Base-by-base conservation (phyloP, 2,113 vertebrate genomes). In the Ia io region DNA sequence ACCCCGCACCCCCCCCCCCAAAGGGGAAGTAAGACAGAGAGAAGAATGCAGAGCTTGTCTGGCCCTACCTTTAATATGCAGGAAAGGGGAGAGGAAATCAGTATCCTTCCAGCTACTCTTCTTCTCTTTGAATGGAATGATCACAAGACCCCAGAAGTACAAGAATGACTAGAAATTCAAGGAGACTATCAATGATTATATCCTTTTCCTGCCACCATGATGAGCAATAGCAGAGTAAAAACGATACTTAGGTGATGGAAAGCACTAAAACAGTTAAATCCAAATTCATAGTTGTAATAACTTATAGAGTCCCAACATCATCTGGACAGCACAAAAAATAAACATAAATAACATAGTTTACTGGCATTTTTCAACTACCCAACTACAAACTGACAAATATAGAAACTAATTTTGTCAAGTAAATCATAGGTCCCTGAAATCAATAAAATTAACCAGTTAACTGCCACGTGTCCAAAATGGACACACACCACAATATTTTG, bases 341-440 rank as follows among this genome's bases (percentile, higher is more conserved):
- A 91, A 88, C 32, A 88, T n/a, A 91, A 83, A 59, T 82, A 95
- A 93, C 6, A 84, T 1, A 47, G 9, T 78, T 73, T 82, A 70
- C 53, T 40, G 59, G 65, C 40, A 88, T 59, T 91, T 90, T 91
- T 78, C 87, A 67, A 91, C 37, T 65, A 28, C n/a, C 6, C 51
- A 91, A 35, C 70, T 42, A 87, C 42, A 96, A 87, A 91, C 20
- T 84, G 73, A 84, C 16, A 59, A 73, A 80, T 18, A 17, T 44
- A 63, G 23, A 88, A 76, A 80, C 40, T 32, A 83, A 44, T 74
- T 90, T 85, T 67, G 23, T 78, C 78, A 88, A 65, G 42, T 82
- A 93, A 93, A 92, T 40, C 25, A 63, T 1, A 92, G 17, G 11
- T 40, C 11, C 14, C 25, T 65, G 11, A 59, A 59, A 59, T 25